phyloP scores from a whole-genome alignment of 2,888 invertebrate genomes.

The Stenodema calcarata region DNA sequence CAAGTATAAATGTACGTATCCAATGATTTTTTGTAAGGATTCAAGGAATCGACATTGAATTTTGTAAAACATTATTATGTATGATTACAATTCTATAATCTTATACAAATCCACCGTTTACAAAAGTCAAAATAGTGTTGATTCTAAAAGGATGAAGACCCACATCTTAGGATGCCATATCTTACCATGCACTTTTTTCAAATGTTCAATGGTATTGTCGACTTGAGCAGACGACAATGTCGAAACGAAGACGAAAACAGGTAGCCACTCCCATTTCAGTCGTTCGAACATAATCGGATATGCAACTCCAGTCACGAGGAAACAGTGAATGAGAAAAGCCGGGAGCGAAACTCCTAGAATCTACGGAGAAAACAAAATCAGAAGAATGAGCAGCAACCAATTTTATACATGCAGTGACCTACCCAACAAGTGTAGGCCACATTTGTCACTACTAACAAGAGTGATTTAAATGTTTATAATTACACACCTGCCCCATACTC shows the following conservation, averaged over 20 bases:
- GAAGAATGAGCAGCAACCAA: too few relatives aligned
- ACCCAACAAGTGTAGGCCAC: too few relatives aligned
- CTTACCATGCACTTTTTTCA: constrained; percentile 33
- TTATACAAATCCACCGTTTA: neutral
- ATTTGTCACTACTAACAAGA: too few relatives aligned
- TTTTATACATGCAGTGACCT: too few relatives aligned
- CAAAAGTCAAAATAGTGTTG: neutral
- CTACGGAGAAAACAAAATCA: neutral
- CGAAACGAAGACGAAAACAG: neutral
- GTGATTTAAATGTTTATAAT: too few relatives aligned
- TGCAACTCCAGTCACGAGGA: neutral
- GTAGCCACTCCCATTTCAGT: neutral
- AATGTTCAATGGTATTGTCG: neutral
- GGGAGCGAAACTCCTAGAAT: constrained; percentile 16
- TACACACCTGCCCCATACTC: constrained; percentile 19
- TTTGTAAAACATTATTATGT: too few relatives aligned
- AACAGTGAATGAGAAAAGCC: neutral
- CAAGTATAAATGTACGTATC: too few relatives aligned
- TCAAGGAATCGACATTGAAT: too few relatives aligned
- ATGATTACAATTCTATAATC: neutral
- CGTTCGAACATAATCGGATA: neutral
- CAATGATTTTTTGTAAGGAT: too few relatives aligned
- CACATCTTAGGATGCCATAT: too few relatives aligned
- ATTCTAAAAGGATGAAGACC: neutral
- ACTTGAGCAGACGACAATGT: neutral